Evolutionary conservation across 2,888 invertebrate species (phyloP).

Genomic region (Athetis lepigone): DNA sequence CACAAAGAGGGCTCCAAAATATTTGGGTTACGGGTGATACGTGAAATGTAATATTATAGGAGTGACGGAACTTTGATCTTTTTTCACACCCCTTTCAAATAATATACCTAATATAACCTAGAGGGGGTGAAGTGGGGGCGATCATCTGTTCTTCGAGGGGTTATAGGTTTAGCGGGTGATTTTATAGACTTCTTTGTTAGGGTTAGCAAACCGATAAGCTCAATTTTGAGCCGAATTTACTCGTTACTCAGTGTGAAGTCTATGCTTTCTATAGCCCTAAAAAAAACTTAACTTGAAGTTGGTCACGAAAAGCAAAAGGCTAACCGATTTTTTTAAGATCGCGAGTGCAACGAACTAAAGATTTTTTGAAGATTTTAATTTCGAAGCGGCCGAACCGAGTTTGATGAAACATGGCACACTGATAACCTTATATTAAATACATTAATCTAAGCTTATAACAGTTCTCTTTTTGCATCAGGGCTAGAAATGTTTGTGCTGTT

Average conservation of each 20-base stretch:
- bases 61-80: slow-evolving; percentile 57
- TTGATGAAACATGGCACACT: too few relatives aligned
- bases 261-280: not conserved
- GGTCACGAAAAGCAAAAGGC: too few relatives aligned
- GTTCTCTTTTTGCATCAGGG: too few relatives aligned
- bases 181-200: slow-evolving; percentile 44
- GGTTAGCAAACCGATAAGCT: slow-evolving; percentile 20
- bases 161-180: slow-evolving; percentile 37
- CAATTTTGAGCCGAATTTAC: not conserved
- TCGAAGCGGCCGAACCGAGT: too few relatives aligned
- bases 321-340: too few relatives aligned
- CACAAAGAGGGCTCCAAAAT: slow-evolving; percentile 69
- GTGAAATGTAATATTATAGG: slow-evolving; percentile 63
- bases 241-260: not conserved
- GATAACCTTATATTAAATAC: too few relatives aligned
- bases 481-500: too few relatives aligned
- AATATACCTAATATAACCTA: slow-evolving; percentile 39
- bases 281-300: too few relatives aligned
- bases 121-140: slow-evolving; percentile 21
- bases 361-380: too few relatives aligned
- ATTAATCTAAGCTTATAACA: too few relatives aligned
- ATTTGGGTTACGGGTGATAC: slow-evolving; percentile 71
- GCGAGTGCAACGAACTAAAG: too few relatives aligned
- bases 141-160: slow-evolving; percentile 40
- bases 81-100: slow-evolving; percentile 54